Conservation (phyloP, 2,113 vertebrate genomes). For the Furnarius figulus region DNA sequence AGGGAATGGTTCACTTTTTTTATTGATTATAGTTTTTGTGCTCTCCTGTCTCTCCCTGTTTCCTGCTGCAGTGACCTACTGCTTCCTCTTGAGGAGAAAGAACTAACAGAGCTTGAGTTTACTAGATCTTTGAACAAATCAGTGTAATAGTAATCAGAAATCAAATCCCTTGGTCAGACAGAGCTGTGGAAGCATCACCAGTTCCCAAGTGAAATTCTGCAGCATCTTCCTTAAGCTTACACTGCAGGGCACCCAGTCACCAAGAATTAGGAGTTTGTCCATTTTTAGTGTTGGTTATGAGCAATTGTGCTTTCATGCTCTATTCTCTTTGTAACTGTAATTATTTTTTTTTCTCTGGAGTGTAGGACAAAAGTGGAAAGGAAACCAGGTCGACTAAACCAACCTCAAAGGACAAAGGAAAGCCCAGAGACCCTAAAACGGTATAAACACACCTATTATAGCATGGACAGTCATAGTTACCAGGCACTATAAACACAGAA, state of each 20-base stretch:
- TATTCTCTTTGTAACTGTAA: conserved; percentile 16
- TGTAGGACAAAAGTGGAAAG: conserved; percentile 73
- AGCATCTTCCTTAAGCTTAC: neutral
- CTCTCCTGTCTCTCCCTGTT: neutral
- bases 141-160: neutral
- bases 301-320: neutral
- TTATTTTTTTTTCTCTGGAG: conserved; percentile 7
- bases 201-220: neutral
- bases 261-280: neutral
- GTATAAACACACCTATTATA: neutral
- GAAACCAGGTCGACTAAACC: conserved; percentile 22
- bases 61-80: neutral
- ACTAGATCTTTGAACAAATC: neutral
- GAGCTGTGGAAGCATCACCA: neutral
- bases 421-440: conserved; percentile 66
- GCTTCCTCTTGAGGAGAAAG: neutral
- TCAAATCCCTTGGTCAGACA: neutral
- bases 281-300: neutral
- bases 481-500: accelerated
- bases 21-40: too few relatives aligned
- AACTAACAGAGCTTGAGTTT: neutral
- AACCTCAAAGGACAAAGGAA: conserved; percentile 51
- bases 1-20: neutral
- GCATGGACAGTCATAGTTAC: too few relatives aligned
- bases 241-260: neutral